Evolutionary conservation across 2,113 vertebrate genomes (phyloP).

Genomic region (Chaetura pelagica): DNA sequence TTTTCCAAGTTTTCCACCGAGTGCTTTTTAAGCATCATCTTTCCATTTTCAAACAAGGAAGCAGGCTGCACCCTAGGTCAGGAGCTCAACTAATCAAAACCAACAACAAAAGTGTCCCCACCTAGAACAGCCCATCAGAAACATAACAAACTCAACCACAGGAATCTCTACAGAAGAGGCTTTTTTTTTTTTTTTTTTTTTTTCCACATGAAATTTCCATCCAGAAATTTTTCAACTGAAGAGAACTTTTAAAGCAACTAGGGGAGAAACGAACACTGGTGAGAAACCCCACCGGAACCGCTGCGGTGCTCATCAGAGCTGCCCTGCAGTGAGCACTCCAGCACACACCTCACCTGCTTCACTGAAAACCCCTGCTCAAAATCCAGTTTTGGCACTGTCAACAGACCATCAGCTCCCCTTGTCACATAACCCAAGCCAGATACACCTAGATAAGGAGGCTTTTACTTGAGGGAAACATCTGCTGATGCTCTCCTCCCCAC

Average conservation of each 20-base stretch:
- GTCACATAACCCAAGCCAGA: background rate
- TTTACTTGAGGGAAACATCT: fast-evolving
- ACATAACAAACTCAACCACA: background rate
- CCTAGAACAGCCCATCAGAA: background rate
- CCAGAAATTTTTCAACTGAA: background rate
- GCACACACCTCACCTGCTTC: fast-evolving
- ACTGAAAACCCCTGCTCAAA: background rate
- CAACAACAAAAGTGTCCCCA: background rate
- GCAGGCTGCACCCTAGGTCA: background rate
- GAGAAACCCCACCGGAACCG: background rate
- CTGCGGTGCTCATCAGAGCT: fast-evolving
- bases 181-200: background rate
- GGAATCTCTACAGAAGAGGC: background rate
- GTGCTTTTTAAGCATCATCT: background rate
- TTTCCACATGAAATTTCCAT: background rate
- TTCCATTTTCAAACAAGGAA: background rate
- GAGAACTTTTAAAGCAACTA: background rate
- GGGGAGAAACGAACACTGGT: background rate
- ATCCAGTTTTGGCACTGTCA: background rate
- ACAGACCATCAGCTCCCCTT: background rate
- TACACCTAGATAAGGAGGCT: background rate
- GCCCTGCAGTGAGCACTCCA: background rate
- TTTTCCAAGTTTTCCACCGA: background rate
- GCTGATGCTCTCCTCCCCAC: background rate
- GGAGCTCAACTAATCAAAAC: background rate